Evolutionary conservation across 2,113 vertebrate genomes (phyloP).

Genomic region (Lamprotornis superbus): DNA sequence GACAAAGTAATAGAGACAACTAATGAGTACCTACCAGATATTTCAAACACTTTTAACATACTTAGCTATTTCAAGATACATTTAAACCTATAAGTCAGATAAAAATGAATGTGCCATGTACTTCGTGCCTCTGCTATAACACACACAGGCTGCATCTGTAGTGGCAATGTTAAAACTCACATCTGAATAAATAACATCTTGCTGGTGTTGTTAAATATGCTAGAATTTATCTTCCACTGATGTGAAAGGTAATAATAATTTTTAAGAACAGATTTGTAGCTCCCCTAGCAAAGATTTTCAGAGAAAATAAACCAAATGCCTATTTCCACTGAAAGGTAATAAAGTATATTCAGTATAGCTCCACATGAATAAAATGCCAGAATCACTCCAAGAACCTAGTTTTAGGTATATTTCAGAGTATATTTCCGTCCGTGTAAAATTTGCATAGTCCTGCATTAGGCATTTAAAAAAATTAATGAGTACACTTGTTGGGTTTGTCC

Average conservation of each 20-base stretch:
- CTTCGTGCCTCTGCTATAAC: neutral
- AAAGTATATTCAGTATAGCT: neutral
- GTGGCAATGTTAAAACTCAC: neutral
- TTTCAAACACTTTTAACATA: neutral
- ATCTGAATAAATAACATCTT: neutral
- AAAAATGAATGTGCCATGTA: neutral
- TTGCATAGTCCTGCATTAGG: neutral
- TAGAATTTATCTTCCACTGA: neutral
- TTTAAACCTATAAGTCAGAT: neutral
- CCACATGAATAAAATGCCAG: neutral
- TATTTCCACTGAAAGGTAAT: neutral
- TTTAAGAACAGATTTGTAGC: neutral
- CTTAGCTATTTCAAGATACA: neutral
- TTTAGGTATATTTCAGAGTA: neutral
- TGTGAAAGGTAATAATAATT: neutral
- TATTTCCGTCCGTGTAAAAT: neutral
- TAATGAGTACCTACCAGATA: neutral
- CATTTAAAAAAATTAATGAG: neutral
- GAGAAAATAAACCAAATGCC: neutral
- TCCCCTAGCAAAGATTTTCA: neutral
- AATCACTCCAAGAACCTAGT: neutral
- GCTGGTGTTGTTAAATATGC: neutral
- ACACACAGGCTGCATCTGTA: neutral
- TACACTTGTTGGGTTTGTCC: neutral
- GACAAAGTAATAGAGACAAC: neutral